phyloP scores from a whole-genome alignment of 2,888 invertebrate species.

The Pristionchus mayeri region DNA sequence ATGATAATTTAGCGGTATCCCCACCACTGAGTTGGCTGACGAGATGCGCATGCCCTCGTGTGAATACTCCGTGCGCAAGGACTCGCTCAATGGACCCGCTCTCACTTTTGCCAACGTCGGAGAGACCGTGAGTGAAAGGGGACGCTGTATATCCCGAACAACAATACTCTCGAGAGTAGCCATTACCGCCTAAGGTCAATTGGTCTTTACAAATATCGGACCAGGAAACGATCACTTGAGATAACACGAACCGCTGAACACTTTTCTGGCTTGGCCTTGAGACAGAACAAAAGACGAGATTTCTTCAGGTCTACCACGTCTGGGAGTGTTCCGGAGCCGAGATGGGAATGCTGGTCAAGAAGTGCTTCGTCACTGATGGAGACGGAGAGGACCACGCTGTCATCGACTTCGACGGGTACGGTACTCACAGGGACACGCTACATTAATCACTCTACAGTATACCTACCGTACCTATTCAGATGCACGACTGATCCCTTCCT shows the following conservation, averaged over 20 bases:
- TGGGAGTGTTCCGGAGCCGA: constrained; percentile 71
- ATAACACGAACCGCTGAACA: constrained; percentile 49
- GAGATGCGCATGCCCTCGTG: constrained; percentile 75
- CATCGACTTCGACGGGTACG: constrained; percentile 50
- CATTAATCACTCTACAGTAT: not conserved
- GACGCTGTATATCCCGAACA: not conserved
- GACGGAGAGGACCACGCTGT: constrained; percentile 71
- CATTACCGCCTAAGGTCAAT: constrained; percentile 32
- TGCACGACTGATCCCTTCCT: constrained; percentile 71
- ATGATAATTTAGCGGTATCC: constrained; percentile 68
- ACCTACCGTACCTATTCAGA: constrained; percentile 51
- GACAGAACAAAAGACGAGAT: constrained; percentile 45
- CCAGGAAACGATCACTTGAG: constrained; percentile 49
- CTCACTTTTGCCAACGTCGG: constrained; percentile 74
- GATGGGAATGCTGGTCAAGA: constrained; percentile 75
- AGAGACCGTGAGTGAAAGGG: constrained; percentile 64
- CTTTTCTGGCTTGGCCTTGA: constrained; percentile 51
- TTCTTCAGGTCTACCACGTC: constrained; percentile 48
- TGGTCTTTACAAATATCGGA: not conserved
- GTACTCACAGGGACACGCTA: not conserved
- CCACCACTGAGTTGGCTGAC: constrained; percentile 72
- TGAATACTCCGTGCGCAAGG: constrained; percentile 69
- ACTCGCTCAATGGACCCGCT: constrained; percentile 69
- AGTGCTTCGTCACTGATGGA: constrained; percentile 74
- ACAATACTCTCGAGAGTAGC: not conserved